Evolutionary conservation across 2,113 vertebrate genomes (phyloP).

Genomic region (Physeter macrocephalus): DNA sequence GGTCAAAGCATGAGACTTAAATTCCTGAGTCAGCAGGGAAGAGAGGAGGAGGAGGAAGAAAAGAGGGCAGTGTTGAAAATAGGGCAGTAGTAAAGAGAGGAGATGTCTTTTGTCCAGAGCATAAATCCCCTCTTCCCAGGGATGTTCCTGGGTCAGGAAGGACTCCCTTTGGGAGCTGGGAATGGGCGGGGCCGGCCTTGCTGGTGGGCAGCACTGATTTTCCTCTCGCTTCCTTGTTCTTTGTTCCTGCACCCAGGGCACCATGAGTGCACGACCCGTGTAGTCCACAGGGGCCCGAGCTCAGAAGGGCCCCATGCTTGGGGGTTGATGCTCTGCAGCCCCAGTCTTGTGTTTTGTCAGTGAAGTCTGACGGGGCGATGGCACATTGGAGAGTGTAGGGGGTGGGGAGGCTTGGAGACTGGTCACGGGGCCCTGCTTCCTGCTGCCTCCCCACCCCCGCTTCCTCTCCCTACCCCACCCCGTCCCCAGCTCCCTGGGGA

Average conservation of each 20-base stretch:
- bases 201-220: not conserved
- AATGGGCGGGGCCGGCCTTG: not conserved
- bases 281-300: not conserved
- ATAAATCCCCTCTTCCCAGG: not conserved
- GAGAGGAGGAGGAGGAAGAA: not conserved
- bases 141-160: not conserved
- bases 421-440: not conserved
- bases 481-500: not conserved
- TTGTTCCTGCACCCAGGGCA: not conserved
- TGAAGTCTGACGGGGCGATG: not conserved
- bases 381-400: accelerated
- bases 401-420: not conserved
- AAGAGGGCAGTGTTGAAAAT: not conserved
- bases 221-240: not conserved
- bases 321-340: not conserved
- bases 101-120: not conserved
- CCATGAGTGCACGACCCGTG: accelerated
- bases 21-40: not conserved
- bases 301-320: not conserved
- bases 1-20: not conserved
- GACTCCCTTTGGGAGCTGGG: not conserved
- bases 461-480: no score
- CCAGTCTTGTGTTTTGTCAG: not conserved
- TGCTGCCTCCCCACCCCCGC: not conserved
- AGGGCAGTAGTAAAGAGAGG: not conserved